These are phyloP conservation scores for Craniophora ligustri DNA, from an alignment of 2,888 invertebrate genomes.

Conservation along the genomic window DNA sequence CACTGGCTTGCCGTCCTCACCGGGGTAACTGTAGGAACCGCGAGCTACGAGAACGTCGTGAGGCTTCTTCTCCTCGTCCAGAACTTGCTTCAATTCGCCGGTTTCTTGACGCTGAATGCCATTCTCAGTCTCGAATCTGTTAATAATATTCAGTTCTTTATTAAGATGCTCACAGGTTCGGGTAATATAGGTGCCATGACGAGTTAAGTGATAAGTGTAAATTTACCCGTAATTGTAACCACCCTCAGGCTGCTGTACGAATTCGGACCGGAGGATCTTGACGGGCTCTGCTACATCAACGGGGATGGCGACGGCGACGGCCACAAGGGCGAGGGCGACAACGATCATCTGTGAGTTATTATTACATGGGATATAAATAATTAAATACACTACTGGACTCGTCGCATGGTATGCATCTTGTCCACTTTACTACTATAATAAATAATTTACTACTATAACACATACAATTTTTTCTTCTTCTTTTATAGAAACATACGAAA, in stretches of 20 bases:
- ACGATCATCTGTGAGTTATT: not conserved
- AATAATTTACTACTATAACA: too few species aligned
- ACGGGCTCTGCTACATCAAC: not conserved
- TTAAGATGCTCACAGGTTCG: too few species aligned
- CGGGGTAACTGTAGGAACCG: conserved; percentile 89
- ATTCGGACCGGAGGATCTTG: conserved; percentile 1
- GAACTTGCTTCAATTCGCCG: conserved; percentile 76
- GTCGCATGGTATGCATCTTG: too few species aligned
- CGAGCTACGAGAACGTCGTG: conserved; percentile 88
- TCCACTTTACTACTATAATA: too few species aligned
- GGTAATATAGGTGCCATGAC: too few species aligned
- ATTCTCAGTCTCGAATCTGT: conserved; percentile 83
- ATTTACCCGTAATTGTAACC: conserved; percentile 16
- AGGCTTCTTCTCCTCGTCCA: conserved; percentile 89
- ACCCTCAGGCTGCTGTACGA: not conserved
- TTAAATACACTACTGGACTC: too few species aligned
- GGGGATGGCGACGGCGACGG: conserved; percentile 37
- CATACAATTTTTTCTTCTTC: too few species aligned
- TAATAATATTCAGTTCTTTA: not conserved
- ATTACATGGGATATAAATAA: too few species aligned
- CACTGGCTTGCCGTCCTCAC: conserved; percentile 87
- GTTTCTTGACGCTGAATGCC: conserved; percentile 87
- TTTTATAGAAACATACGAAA: too few species aligned
- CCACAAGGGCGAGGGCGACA: conserved; percentile 47
- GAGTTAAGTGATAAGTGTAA: too few species aligned